A percentile compares a stretch with the other conserved stretches of the same genome.
Conservation (phyloP, 2,113 vertebrate species). For the Sebastes schlegelii region DNA sequence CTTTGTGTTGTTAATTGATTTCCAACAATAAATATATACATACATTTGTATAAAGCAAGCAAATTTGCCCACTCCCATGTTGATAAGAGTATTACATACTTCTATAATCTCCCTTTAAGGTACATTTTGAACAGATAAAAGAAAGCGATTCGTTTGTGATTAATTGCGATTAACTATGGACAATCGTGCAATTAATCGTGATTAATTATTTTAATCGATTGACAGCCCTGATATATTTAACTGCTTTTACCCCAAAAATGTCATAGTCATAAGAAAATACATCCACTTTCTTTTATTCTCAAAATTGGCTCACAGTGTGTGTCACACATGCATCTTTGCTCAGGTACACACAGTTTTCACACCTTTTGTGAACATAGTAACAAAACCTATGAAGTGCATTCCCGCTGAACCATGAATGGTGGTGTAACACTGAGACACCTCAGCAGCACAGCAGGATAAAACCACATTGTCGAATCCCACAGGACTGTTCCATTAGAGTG, state of each 20-base stretch:
- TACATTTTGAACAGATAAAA: too few species aligned
- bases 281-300: conserved; percentile 6
- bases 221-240: too few species aligned
- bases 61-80: too few species aligned
- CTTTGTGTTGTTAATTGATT: too few species aligned
- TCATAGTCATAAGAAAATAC: not conserved
- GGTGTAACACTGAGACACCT: not conserved
- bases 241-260: not conserved
- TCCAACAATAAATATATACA: too few species aligned
- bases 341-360: not conserved
- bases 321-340: not conserved
- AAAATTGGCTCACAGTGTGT: not conserved
- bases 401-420: not conserved
- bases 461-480: not conserved
- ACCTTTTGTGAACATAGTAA: conserved; percentile 14
- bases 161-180: too few species aligned
- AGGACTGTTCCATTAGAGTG: conserved; percentile 30
- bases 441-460: conserved; percentile 5
- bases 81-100: too few species aligned
- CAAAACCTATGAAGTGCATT: conserved; percentile 19
- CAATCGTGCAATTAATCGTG: too few species aligned
- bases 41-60: too few species aligned
- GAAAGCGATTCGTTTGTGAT: too few species aligned
- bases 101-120: too few species aligned
- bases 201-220: too few species aligned